These are phyloP conservation scores for Albula goreensis DNA, from an alignment of 2,113 vertebrate species.

Conservation along the genomic window DNA sequence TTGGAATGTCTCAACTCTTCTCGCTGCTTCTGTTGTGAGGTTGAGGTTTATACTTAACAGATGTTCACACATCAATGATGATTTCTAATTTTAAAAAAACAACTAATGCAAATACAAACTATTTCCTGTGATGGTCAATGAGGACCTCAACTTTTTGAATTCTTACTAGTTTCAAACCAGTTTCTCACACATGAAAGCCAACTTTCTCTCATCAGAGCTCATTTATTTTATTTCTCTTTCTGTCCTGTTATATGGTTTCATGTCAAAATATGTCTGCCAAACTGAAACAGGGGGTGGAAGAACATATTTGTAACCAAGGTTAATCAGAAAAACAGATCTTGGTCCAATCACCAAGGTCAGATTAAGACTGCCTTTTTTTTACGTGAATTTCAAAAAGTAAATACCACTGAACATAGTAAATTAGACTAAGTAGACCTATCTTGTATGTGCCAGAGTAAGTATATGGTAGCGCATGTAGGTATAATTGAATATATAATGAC, in stretches of 20 bases:
- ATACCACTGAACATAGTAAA: background rate
- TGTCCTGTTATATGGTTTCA: background rate
- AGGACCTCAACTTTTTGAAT: background rate
- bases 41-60: background rate
- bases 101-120: background rate
- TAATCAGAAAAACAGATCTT: background rate
- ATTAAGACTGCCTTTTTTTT: background rate
- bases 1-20: background rate
- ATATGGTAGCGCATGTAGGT: background rate
- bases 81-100: background rate
- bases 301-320: background rate
- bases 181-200: background rate
- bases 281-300: background rate
- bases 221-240: background rate
- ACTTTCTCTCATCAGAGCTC: too few species aligned
- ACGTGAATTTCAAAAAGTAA: background rate
- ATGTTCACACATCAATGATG: background rate
- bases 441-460: background rate
- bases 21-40: background rate
- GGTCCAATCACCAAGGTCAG: background rate
- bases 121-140: background rate
- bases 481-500: background rate
- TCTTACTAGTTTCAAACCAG: background rate
- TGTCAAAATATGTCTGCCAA: background rate
- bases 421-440: background rate